Evolutionary conservation across 2,797 vertebrate species (phyloP).

Genomic region (Etheostoma nigrum): DNA sequence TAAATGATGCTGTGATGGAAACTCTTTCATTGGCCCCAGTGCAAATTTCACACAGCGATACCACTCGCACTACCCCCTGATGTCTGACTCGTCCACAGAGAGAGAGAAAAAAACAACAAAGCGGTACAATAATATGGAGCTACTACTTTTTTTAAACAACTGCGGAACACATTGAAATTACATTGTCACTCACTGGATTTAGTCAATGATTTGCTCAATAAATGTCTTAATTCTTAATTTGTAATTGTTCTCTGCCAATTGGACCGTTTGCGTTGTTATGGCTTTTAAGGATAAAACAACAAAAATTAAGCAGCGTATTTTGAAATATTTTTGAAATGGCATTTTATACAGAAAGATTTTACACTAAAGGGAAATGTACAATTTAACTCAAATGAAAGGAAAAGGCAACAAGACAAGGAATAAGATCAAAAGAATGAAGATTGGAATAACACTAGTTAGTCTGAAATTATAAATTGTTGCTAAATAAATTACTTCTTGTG

Average conservation of each 20-base stretch:
- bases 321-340: conserved; percentile 5
- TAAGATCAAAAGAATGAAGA: neutral
- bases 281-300: conserved; percentile 13
- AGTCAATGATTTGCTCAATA: conserved; percentile 67
- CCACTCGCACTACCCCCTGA: conserved; percentile 35
- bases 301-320: neutral
- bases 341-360: conserved; percentile 9
- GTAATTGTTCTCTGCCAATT: conserved; percentile 26
- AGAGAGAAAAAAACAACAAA: conserved; percentile 42
- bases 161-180: conserved; percentile 60
- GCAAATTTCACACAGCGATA: conserved; percentile 36
- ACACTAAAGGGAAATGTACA: neutral
- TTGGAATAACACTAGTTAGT: neutral
- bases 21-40: conserved; percentile 57
- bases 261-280: conserved; percentile 30
- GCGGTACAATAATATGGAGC: conserved; percentile 31
- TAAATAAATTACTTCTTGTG: neutral
- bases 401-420: neutral
- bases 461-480: neutral
- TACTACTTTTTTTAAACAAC: conserved; percentile 43
- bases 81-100: conserved; percentile 44
- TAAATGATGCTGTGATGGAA: conserved; percentile 76
- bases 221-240: conserved; percentile 59
- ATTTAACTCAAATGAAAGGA: neutral
- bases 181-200: conserved; percentile 46